These are phyloP conservation scores for Pachyuromys duprasi DNA, from an alignment of 2,797 vertebrate genomes.

Conservation along the genomic window DNA sequence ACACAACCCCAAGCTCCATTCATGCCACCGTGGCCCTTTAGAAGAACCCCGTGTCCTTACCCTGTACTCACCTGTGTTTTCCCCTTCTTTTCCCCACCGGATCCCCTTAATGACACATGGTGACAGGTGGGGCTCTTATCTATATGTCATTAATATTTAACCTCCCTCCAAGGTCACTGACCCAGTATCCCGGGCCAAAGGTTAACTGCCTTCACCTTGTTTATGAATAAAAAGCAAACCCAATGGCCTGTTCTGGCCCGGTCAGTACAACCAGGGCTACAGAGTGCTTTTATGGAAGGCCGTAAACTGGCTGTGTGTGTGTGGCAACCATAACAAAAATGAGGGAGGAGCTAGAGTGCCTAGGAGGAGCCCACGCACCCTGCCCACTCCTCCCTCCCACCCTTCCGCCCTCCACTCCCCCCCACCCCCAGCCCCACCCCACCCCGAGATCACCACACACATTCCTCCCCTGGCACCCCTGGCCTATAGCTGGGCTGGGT, in stretches of 20 bases:
- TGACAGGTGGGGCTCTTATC: conserved; percentile 55
- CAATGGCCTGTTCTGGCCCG: neutral
- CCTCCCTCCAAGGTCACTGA: conserved; percentile 37
- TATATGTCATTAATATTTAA: conserved; percentile 76
- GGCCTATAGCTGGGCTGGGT: neutral
- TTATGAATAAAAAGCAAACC: neutral
- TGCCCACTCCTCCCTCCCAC: too few species aligned
- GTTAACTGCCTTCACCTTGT: conserved; percentile 7
- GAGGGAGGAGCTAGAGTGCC: neutral
- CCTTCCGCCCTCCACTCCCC: too few species aligned
- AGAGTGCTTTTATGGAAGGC: neutral
- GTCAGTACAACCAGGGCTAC: neutral
- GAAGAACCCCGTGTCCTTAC: neutral
- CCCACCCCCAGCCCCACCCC: too few species aligned
- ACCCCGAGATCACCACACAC: too few species aligned
- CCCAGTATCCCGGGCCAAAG: conserved; percentile 43
- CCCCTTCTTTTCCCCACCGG: neutral
- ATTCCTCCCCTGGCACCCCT: neutral
- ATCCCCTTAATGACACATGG: neutral
- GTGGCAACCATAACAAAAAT: neutral
- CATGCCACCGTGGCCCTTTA: neutral
- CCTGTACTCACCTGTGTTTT: neutral
- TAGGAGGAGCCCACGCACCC: neutral
- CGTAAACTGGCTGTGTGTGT: neutral
- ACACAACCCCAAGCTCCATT: neutral